Conservation (phyloP, 2,888 invertebrate genomes). For the Thysanoteuthis rhombus region DNA sequence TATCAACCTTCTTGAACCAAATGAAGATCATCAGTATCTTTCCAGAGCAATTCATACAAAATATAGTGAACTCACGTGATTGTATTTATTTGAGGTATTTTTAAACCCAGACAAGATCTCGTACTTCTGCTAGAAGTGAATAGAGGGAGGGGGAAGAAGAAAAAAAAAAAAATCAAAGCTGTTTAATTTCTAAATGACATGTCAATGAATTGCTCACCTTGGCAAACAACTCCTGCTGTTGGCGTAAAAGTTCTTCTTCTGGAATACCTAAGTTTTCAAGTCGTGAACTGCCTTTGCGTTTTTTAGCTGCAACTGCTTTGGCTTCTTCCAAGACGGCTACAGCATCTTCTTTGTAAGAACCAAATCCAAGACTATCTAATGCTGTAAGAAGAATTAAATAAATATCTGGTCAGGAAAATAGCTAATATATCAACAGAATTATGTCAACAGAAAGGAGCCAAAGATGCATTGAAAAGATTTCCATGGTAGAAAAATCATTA, state of each 20-base stretch:
- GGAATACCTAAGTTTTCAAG: conserved; percentile 98
- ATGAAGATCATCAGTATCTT: too few species aligned
- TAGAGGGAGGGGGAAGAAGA: background rate
- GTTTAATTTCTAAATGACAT: background rate
- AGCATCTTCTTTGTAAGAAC: conserved; percentile 92
- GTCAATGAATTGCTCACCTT: conserved; percentile 71
- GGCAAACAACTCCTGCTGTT: conserved; percentile 97
- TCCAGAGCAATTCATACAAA: too few species aligned
- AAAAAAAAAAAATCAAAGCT: background rate
- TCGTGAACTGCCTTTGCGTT: conserved; percentile 89
- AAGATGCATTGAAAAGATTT: background rate
- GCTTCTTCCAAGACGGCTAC: conserved; percentile 94
- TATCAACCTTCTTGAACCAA: too few species aligned
- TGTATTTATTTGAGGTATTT: too few species aligned
- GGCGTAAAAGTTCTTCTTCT: conserved; percentile 93
- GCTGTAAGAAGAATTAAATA: conserved; percentile 72
- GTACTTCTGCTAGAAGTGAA: too few species aligned
- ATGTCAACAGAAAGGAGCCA: too few species aligned
- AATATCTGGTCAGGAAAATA: background rate
- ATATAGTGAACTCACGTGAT: too few species aligned
- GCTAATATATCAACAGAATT: too few species aligned
- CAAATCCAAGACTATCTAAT: conserved; percentile 88
- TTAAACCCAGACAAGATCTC: too few species aligned
- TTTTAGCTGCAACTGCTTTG: conserved; percentile 95
- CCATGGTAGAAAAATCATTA: background rate